These are phyloP conservation scores for Chiloscyllium punctatum DNA, from an alignment of 2,797 vertebrate species.

Conservation along the genomic window DNA sequence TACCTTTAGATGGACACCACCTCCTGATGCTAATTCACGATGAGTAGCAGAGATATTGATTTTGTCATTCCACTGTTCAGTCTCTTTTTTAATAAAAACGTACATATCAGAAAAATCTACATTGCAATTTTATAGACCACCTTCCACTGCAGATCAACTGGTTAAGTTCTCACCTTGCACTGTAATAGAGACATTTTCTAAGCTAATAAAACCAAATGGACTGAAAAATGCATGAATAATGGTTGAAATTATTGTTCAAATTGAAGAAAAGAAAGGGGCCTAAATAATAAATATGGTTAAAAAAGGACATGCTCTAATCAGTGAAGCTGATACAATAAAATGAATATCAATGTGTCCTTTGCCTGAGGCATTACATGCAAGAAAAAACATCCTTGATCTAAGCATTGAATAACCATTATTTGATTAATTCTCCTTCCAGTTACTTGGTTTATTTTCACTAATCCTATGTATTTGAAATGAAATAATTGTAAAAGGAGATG, in stretches of 20 bases:
- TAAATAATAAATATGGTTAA: conserved; percentile 14
- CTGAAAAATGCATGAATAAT: no score
- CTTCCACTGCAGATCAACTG: not conserved
- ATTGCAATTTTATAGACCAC: not conserved
- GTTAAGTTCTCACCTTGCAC: not conserved
- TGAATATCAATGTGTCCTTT: conserved; percentile 10
- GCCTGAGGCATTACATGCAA: not conserved
- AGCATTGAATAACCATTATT: conserved; percentile 26
- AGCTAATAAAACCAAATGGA: not conserved
- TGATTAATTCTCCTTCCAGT: not conserved
- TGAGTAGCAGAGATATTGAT: not conserved
- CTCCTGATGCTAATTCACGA: not conserved
- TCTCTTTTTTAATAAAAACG: not conserved
- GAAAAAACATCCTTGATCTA: not conserved
- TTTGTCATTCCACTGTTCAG: no score
- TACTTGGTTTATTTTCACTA: not conserved
- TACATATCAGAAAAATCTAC: not conserved
- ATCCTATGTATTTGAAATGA: not conserved
- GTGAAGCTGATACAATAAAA: not conserved
- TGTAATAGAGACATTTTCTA: not conserved
- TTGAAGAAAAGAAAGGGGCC: not conserved
- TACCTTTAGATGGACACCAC: not conserved
- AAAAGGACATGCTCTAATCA: not conserved
- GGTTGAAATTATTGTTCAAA: not conserved
- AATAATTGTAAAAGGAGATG: not conserved